These are phyloP conservation scores for Irena cyanogastra DNA, from an alignment of 2,113 vertebrate species.

Conservation along the genomic window DNA sequence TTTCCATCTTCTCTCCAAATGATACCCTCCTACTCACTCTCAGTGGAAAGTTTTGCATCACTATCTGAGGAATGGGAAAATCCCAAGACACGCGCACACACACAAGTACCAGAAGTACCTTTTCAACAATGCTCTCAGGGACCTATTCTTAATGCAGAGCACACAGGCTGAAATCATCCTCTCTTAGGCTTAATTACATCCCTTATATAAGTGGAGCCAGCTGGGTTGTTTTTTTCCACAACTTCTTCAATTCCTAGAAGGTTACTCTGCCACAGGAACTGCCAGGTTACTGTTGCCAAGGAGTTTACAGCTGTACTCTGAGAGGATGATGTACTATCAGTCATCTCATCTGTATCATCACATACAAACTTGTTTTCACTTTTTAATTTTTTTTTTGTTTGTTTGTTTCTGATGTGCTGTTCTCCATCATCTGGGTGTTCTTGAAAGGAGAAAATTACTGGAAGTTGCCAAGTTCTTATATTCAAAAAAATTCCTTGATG, in stretches of 20 bases:
- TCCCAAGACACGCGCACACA: not conserved
- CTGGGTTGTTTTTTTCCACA: not conserved
- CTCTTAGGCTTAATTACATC: slow-evolving; percentile 28
- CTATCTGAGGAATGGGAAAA: not conserved
- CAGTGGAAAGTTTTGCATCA: not conserved
- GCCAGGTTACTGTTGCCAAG: not conserved
- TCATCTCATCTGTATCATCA: not conserved
- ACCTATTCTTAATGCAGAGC: slow-evolving; percentile 24
- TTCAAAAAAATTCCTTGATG: not conserved
- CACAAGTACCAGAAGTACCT: not conserved
- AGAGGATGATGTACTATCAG: not conserved
- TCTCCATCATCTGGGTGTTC: not conserved
- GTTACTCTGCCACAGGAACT: not conserved
- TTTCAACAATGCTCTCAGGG: not conserved
- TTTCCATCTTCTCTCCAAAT: not conserved
- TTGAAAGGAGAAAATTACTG: not conserved
- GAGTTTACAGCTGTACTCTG: not conserved
- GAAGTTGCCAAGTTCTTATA: not conserved
- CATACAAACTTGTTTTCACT: not conserved
- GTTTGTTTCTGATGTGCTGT: not conserved
- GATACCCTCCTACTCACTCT: not conserved
- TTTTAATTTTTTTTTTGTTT: not conserved
- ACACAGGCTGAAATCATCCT: slow-evolving; percentile 23
- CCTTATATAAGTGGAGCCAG: slow-evolving; percentile 52
- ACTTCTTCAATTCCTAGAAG: not conserved